phyloP scores from a whole-genome alignment of 2,888 invertebrate species.

The Hirtodrosophila trivittata region DNA sequence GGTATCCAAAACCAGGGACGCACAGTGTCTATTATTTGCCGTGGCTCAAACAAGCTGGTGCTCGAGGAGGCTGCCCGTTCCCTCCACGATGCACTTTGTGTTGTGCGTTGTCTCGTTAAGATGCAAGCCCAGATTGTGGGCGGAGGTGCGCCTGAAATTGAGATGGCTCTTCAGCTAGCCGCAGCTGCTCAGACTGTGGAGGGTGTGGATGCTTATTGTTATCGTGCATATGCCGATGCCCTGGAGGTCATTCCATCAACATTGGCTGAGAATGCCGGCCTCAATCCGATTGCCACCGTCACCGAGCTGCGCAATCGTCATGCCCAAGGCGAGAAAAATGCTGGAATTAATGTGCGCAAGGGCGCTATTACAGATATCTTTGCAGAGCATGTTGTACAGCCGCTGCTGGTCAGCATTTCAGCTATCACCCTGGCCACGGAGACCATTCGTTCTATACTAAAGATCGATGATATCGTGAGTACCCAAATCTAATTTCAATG shows the following conservation, averaged over 20 bases:
- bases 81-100: constrained; percentile 94
- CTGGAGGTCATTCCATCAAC: constrained; percentile 97
- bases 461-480: constrained; percentile 98
- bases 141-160: constrained; percentile 99
- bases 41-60: constrained; percentile 93
- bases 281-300: constrained; percentile 97
- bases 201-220: constrained; percentile 97
- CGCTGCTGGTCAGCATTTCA: constrained; percentile 96
- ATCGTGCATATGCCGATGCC: constrained; percentile 97
- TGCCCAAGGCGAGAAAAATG: constrained; percentile 92
- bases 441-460: constrained; percentile 98
- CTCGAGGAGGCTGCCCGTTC: constrained; percentile 96
- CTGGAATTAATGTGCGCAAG: constrained; percentile 98
- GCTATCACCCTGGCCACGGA: constrained; percentile 97
- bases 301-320: constrained; percentile 98
- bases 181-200: constrained; percentile 92
- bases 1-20: constrained; percentile 94
- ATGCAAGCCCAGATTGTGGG: constrained; percentile 96
- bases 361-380: constrained; percentile 98
- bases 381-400: constrained; percentile 98
- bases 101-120: constrained; percentile 97
- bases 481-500: not conserved
- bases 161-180: constrained; percentile 93
- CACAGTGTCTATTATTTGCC: constrained; percentile 96
- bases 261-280: constrained; percentile 93